These are phyloP conservation scores for Acanthisitta chloris DNA, from an alignment of 2,113 vertebrate genomes.

Conservation along the genomic window DNA sequence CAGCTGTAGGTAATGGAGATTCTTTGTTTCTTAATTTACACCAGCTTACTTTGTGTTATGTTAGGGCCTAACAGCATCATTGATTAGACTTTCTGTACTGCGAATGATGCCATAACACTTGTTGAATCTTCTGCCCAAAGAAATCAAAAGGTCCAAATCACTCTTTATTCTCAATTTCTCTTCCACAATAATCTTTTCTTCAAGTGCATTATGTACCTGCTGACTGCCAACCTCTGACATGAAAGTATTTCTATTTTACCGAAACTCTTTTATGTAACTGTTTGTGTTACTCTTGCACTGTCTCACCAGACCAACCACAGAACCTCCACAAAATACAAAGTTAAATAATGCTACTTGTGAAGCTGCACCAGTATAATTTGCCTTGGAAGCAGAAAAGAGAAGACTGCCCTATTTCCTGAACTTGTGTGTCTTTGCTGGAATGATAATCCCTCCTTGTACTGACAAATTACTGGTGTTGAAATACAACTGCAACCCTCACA, in stretches of 20 bases:
- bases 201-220: neutral
- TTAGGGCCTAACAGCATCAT: neutral
- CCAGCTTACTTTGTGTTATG: neutral
- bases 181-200: neutral
- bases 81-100: neutral
- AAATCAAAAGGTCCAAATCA: neutral
- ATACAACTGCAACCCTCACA: neutral
- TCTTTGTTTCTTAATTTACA: neutral
- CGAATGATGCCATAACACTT: neutral
- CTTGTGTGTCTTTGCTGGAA: constrained; percentile 4
- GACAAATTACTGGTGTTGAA: neutral
- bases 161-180: neutral
- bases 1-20: neutral
- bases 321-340: neutral
- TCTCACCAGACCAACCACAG: neutral
- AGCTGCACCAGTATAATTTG: neutral
- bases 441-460: neutral
- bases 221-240: neutral
- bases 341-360: neutral
- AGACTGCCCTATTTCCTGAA: neutral
- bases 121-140: neutral
- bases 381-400: constrained; percentile 40
- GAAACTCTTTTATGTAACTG: neutral
- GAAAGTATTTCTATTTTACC: neutral
- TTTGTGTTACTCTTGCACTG: neutral